phyloP scores from a whole-genome alignment of 2,113 vertebrate genomes.

The Eulacestoma nigropectus region DNA sequence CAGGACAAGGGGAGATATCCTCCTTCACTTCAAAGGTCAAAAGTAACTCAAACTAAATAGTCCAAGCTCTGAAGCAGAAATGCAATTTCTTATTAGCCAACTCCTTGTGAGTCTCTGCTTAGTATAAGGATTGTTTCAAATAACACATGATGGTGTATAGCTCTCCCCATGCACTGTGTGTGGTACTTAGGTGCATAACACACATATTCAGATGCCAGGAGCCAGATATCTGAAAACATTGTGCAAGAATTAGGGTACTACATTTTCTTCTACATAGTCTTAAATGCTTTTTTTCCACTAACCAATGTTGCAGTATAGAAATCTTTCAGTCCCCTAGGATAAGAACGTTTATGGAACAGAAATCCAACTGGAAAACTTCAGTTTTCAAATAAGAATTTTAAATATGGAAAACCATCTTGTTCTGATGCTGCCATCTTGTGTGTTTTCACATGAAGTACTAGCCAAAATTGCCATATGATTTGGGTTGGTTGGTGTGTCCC shows the following conservation, averaged over 20 bases:
- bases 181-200: background rate
- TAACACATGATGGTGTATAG: background rate
- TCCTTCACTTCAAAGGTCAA: background rate
- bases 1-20: background rate
- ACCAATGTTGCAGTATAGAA: background rate
- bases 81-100: background rate
- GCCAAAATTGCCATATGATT: background rate
- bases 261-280: background rate
- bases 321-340: background rate
- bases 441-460: constrained; percentile 24
- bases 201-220: background rate
- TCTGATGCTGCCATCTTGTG: constrained; percentile 29
- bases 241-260: background rate
- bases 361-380: background rate
- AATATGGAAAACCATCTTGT: background rate
- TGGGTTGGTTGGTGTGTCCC: background rate
- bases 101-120: background rate
- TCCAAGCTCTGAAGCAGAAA: background rate
- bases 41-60: background rate
- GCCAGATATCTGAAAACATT: background rate
- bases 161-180: background rate
- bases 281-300: background rate
- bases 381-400: background rate
- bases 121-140: background rate
- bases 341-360: background rate